Evolutionary conservation across 2,113 vertebrate species (phyloP), one percentile per base, ranked within the genome.

Genomic region (Shinisaurus crocodilurus): DNA sequence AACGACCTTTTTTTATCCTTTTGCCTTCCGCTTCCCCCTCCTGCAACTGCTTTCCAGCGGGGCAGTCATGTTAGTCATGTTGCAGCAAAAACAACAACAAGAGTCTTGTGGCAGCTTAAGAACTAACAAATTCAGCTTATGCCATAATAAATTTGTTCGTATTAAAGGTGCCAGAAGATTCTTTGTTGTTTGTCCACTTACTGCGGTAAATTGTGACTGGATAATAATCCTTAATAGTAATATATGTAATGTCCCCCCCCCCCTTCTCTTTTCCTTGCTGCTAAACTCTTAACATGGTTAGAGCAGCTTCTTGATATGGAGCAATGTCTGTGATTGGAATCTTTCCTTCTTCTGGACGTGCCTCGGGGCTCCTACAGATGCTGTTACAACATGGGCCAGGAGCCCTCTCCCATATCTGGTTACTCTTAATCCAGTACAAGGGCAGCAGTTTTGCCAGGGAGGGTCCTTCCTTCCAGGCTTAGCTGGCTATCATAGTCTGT

Each of bases 1-100:
- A 95, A 93, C 93, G 86, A 94, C 95, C 93, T 96, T 94, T 90
- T 88, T 95, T 85, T 92, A 18, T 57, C 94, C 92, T 89, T 27
- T 54, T 79, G 40, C 65, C 90, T 70, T 87, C 32, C 34, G 43
- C 69, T 90, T 88, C 63, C 89, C 79, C 43, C 45, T n/a, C 1
- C 1, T 67, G n/a, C 57, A 60, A 18, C 57, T 60, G 57, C 57
- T 60, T 60, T 60, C 60, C 60, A 63, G 18, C 20, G 60, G 60
- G 20, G 60, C 2, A 63, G 60, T 18, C 20, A 2, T 63, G 18
- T 20, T 20, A 23, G 60, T 63, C 18, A n/a, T 5, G 5, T 12
- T 63, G 60, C 60, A 63, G 60, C 60, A 63, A 63, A 63, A 23
- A 63, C 60, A 63, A 23, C 60, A 18, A 63, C 20, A 23, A 23